Percentiles rank a stretch among this genome's conserved stretches.
These are phyloP conservation scores for Empidonax traillii DNA, from an alignment of 2,113 vertebrate species.

Conservation along the genomic window DNA sequence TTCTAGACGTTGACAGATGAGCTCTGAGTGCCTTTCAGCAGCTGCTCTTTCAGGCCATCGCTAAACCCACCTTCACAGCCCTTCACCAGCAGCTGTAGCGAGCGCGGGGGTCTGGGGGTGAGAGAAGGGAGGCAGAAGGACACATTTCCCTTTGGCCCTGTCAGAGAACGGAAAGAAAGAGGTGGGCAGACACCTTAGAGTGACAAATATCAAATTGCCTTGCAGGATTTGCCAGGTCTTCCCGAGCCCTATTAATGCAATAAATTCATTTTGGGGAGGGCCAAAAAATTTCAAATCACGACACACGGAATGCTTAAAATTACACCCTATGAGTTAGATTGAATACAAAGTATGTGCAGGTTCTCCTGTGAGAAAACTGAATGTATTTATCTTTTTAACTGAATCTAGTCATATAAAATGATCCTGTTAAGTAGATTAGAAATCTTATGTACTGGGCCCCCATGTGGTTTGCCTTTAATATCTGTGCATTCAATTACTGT, in stretches of 20 bases:
- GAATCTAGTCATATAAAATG: slow-evolving; percentile 54
- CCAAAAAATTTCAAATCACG: slow-evolving; percentile 22
- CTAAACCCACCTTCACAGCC: not conserved
- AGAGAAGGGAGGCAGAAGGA: not conserved
- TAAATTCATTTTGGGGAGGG: not conserved
- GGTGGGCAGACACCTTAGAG: not conserved
- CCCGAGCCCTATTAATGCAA: not conserved
- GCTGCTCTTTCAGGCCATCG: not conserved
- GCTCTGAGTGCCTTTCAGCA: not conserved
- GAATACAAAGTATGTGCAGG: slow-evolving; percentile 45
- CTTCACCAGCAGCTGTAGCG: fast-evolving
- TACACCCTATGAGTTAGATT: not conserved
- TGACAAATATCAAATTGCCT: not conserved
- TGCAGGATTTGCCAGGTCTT: not conserved
- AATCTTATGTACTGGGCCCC: slow-evolving; percentile 33
- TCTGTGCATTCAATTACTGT: slow-evolving; percentile 45
- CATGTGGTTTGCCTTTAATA: slow-evolving; percentile 49
- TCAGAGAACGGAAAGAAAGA: not conserved
- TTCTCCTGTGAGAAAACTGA: slow-evolving; percentile 50
- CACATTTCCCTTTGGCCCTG: not conserved
- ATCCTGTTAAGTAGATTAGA: slow-evolving; percentile 75
- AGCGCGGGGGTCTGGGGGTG: not conserved
- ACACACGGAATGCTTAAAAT: slow-evolving; percentile 32
- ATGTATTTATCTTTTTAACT: slow-evolving; percentile 71
- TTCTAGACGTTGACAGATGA: not conserved